Conservation (phyloP, 2,113 vertebrate genomes). For the Leucoraja erinaceus region DNA sequence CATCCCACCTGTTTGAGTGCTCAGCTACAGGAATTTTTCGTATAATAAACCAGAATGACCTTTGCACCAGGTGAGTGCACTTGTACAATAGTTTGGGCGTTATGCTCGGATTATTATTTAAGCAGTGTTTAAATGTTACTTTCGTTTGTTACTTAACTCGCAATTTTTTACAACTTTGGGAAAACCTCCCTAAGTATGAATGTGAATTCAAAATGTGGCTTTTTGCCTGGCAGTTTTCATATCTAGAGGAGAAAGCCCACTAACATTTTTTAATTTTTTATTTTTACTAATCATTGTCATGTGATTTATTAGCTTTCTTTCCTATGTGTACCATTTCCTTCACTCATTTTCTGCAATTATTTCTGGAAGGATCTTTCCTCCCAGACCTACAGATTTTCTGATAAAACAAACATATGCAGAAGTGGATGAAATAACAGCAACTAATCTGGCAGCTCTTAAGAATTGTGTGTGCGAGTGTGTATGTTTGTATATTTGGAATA, state of each 20-base stretch:
- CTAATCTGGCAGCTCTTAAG: not conserved
- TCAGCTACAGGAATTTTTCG: slow-evolving; percentile 28
- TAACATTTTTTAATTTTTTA: no score
- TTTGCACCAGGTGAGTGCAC: slow-evolving; percentile 6
- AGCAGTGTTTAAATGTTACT: slow-evolving; percentile 30
- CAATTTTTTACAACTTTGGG: not conserved
- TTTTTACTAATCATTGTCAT: not conserved
- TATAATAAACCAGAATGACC: slow-evolving; percentile 15
- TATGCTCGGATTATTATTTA: slow-evolving; percentile 15
- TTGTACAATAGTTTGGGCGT: slow-evolving; percentile 30
- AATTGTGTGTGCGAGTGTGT: no score
- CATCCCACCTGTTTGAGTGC: slow-evolving; percentile 32
- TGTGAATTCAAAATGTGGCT: not conserved
- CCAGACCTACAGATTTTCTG: not conserved
- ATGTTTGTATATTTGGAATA: no score
- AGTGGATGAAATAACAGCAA: not conserved
- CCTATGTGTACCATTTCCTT: not conserved
- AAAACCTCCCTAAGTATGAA: not conserved
- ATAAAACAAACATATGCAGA: not conserved
- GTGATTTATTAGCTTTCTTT: not conserved
- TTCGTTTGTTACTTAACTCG: slow-evolving; percentile 31
- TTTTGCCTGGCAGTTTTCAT: not conserved
- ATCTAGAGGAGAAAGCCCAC: not conserved
- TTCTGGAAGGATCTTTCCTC: not conserved
- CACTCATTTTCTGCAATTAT: not conserved